A percentile compares a stretch with the other conserved stretches of the same genome.
These are phyloP conservation scores for Phaonia tiefii DNA, from an alignment of 2,888 invertebrate genomes.

Conservation along the genomic window DNA sequence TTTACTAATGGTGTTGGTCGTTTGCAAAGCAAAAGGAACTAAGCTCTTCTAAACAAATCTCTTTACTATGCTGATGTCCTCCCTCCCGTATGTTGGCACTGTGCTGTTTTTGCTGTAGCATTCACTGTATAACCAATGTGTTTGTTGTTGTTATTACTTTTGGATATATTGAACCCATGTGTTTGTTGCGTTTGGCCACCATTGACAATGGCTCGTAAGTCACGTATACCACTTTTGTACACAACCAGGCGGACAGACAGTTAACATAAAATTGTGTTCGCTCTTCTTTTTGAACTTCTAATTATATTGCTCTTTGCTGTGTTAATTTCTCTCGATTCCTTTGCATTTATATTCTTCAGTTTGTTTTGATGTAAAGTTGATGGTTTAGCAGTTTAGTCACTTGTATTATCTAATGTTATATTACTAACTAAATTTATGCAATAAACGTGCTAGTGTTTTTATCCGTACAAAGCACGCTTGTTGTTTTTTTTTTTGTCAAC, in stretches of 20 bases:
- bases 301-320: too few relatives aligned
- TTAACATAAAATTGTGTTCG: too few relatives aligned
- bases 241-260: not conserved
- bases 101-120: slow-evolving; percentile 11
- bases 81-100: too few relatives aligned
- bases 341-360: not conserved
- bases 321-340: not conserved
- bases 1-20: not conserved
- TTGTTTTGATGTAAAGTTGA: not conserved
- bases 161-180: slow-evolving; percentile 28
- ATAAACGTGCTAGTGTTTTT: slow-evolving; percentile 4
- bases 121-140: not conserved
- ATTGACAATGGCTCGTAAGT: slow-evolving; percentile 51
- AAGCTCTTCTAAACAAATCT: too few relatives aligned
- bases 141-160: slow-evolving; percentile 43
- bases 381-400: not conserved
- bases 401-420: slow-evolving; percentile 4
- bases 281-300: too few relatives aligned
- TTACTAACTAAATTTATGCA: slow-evolving; percentile 21
- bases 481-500: slow-evolving; percentile 24
- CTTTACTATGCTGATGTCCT: too few relatives aligned
- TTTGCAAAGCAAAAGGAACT: too few relatives aligned
- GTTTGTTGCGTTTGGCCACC: slow-evolving; percentile 43
- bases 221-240: slow-evolving; percentile 56
- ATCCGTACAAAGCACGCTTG: slow-evolving; percentile 39